Evolutionary conservation across 2,113 vertebrate species (phyloP), one percentile per base, ranked within the genome.

Genomic region (Anseranas semipalmata): DNA sequence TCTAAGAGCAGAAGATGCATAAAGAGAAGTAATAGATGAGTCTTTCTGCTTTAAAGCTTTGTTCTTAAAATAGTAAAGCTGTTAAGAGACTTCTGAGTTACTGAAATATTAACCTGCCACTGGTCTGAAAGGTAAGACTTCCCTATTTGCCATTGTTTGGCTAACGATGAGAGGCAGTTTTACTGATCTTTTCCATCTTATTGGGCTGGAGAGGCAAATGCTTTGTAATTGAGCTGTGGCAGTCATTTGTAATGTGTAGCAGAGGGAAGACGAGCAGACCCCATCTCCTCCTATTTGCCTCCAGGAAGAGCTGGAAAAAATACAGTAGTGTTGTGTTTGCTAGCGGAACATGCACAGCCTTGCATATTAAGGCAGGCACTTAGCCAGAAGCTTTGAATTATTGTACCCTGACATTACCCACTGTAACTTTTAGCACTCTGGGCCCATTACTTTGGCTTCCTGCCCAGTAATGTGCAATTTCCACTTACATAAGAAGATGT

Each of bases 381-480:
- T 90, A 39, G 94, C 92, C 96, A 96, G 85, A 48, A 96, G 81
- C 93, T 96, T 96, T 95, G 96, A 96, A 71, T 96, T 96, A 95
- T 95, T 92, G 94, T 95, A 93, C 96, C 96, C 96, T 96, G 96
- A 93, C 96, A 94, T 96, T 97, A 96, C 95, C 95, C 95, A 87
- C 94, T 93, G 92, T 96, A 96, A 96, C 92, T 93, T 96, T 85
- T 93, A 96, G 92, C 94, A 95, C 96, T 96, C 94, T 95, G 95
- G 92, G 94, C 94, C 95, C 90, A 95, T 95, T 97, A 87, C 87
- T 92, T 96, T 96, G 96, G 95, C 96, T 95, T 95, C 66, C 74
- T 96, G 92, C 96, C 96, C 96, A 95, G 96, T 90, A 96, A 96
- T 90, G 84, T 96, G 92, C 94, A 97, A 95, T 95, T 96, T 96